These are phyloP conservation scores for Opisthograptis luteolata DNA, from an alignment of 2,888 invertebrate genomes.

Conservation along the genomic window DNA sequence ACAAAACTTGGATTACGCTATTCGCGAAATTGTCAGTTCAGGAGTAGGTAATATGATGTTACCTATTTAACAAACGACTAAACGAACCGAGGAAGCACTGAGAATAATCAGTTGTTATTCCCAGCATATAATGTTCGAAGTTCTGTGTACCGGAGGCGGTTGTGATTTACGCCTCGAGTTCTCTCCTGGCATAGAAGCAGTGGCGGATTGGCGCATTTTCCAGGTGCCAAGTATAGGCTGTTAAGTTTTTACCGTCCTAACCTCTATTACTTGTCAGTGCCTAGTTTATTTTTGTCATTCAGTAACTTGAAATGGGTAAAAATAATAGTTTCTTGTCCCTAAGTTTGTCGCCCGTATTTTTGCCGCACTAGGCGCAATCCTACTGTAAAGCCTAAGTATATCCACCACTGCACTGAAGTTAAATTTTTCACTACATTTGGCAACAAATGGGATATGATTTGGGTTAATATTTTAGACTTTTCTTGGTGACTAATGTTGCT, in stretches of 20 bases:
- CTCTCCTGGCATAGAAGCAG: constrained; percentile 32
- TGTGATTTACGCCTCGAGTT: constrained; percentile 55
- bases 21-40: constrained; percentile 5
- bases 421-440: constrained; percentile 38
- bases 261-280: too few species aligned
- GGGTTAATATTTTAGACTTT: too few species aligned
- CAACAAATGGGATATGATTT: constrained; percentile 7
- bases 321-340: too few species aligned
- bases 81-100: constrained; percentile 34
- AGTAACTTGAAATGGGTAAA: too few species aligned
- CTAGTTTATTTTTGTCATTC: too few species aligned
- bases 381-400: too few species aligned
- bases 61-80: constrained; percentile 22
- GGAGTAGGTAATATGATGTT: constrained; percentile 20
- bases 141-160: constrained; percentile 44
- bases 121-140: constrained; percentile 54
- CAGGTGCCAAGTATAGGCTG: too few species aligned
- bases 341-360: too few species aligned
- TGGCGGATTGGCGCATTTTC: too few species aligned
- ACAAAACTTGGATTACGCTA: not conserved
- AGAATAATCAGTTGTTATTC: constrained; percentile 41
- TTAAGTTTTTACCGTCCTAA: too few species aligned
- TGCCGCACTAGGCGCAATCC: too few species aligned
- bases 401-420: constrained; percentile 33
- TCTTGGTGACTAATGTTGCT: too few species aligned